Conservation (phyloP, 2,797 vertebrate genomes). For the Enteromius trimaculatus region DNA sequence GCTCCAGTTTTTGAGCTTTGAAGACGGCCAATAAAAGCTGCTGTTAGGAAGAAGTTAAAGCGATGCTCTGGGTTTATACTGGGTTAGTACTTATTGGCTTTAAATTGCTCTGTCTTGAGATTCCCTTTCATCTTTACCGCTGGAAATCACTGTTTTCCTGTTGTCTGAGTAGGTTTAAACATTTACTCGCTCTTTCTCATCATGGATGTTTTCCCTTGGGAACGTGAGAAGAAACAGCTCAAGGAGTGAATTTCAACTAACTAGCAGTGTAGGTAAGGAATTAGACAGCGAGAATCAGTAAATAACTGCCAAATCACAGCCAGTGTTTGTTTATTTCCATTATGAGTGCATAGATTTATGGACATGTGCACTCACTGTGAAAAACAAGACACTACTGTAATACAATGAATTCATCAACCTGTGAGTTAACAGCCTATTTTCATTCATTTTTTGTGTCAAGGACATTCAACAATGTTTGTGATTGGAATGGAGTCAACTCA, state of each 20-base stretch:
- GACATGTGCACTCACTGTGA: background rate
- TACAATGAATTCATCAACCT: background rate
- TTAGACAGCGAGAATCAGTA: background rate
- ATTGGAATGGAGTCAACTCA: background rate
- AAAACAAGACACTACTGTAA: background rate
- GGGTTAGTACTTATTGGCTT: slow-evolving; percentile 77
- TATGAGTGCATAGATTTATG: slow-evolving; percentile 2
- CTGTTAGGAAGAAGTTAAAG: slow-evolving; percentile 78
- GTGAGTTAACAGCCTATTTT: background rate
- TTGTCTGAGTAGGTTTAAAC: slow-evolving; percentile 73
- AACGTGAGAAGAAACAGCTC: slow-evolving; percentile 67
- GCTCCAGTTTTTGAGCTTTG: slow-evolving; percentile 77
- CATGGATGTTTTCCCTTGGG: slow-evolving; percentile 68
- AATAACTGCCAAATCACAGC: slow-evolving; percentile 3
- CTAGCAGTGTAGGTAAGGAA: slow-evolving; percentile 14
- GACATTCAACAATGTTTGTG: background rate
- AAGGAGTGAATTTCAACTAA: slow-evolving; percentile 58
- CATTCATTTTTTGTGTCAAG: background rate
- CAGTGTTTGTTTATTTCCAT: background rate
- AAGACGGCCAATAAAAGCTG: slow-evolving; percentile 74
- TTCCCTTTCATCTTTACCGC: slow-evolving; percentile 75
- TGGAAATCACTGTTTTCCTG: slow-evolving; percentile 79
- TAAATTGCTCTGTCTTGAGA: slow-evolving; percentile 66
- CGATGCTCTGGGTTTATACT: slow-evolving; percentile 76
- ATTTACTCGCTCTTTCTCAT: slow-evolving; percentile 66